phyloP scores from a whole-genome alignment of 2,113 vertebrate genomes.

The Ranitomeya variabilis region DNA sequence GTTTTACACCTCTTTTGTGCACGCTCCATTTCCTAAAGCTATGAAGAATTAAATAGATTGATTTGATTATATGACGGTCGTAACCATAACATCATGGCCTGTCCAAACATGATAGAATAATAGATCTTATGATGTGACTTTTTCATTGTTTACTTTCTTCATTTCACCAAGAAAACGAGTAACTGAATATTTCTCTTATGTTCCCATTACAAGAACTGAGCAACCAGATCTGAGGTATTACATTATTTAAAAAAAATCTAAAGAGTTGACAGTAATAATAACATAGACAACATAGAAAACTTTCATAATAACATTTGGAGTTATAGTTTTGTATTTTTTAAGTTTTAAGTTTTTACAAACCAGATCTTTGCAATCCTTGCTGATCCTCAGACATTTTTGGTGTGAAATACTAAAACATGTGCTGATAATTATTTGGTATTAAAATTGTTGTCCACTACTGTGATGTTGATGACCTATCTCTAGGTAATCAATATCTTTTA shows the following conservation, averaged over 20 bases:
- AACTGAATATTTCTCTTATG: background rate
- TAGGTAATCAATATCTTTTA: no score
- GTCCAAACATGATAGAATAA: conserved; percentile 43
- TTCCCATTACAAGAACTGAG: background rate
- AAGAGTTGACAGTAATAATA: background rate
- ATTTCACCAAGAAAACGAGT: background rate
- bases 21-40: conserved; percentile 50
- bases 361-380: background rate
- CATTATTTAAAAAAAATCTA: background rate
- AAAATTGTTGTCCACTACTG: no score
- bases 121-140: conserved; percentile 37
- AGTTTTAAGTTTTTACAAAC: background rate
- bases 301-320: background rate
- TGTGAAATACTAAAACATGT: background rate
- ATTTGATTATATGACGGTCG: conserved; percentile 10
- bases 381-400: background rate
- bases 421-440: no score
- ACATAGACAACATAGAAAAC: background rate
- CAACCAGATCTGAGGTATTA: background rate
- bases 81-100: conserved; percentile 37
- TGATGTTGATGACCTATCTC: no score
- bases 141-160: conserved; percentile 20
- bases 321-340: background rate
- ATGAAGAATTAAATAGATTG: conserved; percentile 42
- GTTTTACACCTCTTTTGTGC: conserved; percentile 43